phyloP scores from a whole-genome alignment of 2,888 invertebrate species.

The Dorcus parallelipipedus region DNA sequence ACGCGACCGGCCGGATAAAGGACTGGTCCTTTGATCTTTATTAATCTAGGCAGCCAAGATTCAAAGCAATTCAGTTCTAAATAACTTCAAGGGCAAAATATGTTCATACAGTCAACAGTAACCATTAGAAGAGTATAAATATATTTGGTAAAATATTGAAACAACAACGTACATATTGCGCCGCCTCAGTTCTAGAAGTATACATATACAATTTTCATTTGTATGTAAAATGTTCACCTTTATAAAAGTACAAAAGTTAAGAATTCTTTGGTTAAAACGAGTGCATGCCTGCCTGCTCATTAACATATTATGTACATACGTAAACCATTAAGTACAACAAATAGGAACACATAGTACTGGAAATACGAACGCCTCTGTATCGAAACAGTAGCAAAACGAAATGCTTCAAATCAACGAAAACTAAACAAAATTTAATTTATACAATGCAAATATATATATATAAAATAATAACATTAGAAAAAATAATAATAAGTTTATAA shows the following conservation, averaged over 20 bases:
- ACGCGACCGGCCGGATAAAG: too few relatives aligned
- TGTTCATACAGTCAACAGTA: too few relatives aligned
- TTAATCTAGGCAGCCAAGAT: too few relatives aligned
- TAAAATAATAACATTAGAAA: background rate
- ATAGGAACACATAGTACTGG: background rate
- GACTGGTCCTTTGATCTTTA: too few relatives aligned
- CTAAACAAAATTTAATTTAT: background rate
- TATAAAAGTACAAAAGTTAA: conserved; percentile 1
- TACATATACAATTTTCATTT: background rate
- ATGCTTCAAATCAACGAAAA: background rate
- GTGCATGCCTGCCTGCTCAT: too few relatives aligned
- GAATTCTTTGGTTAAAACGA: background rate
- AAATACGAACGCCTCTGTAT: background rate
- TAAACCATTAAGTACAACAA: conserved; percentile 1
- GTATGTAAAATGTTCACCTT: background rate
- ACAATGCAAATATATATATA: background rate
- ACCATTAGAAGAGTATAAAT: background rate
- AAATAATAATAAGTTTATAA: background rate
- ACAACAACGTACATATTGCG: background rate
- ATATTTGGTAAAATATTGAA: conserved; percentile 1
- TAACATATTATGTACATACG: background rate
- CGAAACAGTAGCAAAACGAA: background rate
- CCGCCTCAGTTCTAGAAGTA: background rate
- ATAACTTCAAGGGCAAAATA: too few relatives aligned
- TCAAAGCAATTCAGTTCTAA: too few relatives aligned